A percentile compares a stretch with the other conserved stretches of the same genome.
Evolutionary conservation across 2,113 vertebrate genomes (phyloP).

Genomic region (Hipposideros armiger): DNA sequence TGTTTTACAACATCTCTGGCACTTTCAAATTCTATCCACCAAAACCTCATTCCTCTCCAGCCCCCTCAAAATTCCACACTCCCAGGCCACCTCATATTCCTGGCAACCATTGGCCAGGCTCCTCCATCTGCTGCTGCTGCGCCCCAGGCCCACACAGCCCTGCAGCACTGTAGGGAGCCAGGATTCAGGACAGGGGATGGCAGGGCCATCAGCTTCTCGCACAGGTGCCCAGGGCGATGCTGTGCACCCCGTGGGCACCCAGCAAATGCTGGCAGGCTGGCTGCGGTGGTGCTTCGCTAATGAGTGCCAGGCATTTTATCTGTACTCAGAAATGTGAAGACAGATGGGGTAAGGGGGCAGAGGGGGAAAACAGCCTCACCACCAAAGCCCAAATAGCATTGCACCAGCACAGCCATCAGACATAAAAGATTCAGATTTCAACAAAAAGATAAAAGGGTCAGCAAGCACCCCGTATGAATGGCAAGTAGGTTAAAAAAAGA

Average conservation of each 20-base stretch:
- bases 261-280: background rate
- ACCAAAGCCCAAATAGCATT: slow-evolving; percentile 43
- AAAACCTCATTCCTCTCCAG: slow-evolving; percentile 8
- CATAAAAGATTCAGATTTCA: slow-evolving; percentile 76
- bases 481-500: slow-evolving; percentile 59
- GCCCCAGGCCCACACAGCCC: background rate
- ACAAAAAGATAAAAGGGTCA: slow-evolving; percentile 71
- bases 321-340: slow-evolving; percentile 62
- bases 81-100: background rate
- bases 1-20: slow-evolving; percentile 21
- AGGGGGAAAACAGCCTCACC: background rate
- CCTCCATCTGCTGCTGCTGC: background rate
- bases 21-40: background rate
- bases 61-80: slow-evolving; percentile 3
- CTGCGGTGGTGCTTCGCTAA: slow-evolving; percentile 37
- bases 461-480: background rate
- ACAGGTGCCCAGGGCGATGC: slow-evolving; percentile 54
- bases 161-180: background rate
- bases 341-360: slow-evolving; percentile 32
- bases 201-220: background rate
- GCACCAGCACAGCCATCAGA: background rate
- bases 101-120: background rate
- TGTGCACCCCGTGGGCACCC: background rate
- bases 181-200: background rate
- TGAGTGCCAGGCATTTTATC: slow-evolving; percentile 68